Base-by-base conservation (phyloP, 2,113 vertebrate genomes). In the Triplophysa dalaica region DNA sequence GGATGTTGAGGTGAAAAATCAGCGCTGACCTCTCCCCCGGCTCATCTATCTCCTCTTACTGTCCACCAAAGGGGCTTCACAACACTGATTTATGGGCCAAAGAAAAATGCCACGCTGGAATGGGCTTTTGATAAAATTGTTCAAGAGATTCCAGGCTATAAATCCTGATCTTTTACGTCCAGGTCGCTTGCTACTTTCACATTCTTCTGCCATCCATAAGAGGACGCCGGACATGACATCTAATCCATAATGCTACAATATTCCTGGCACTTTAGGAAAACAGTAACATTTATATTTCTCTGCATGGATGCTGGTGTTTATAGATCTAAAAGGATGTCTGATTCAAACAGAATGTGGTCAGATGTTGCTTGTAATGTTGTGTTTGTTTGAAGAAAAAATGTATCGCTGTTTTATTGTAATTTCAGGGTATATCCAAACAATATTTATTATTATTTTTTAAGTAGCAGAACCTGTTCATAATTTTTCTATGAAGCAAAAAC, bases 91-190 rank as follows among this genome's bases (percentile, higher is more conserved):
- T 99, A 98, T 98, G 95, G 92, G 93, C 93, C 94, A 95, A 97
- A 96, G 76, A 79, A 92, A 93, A 98, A 97, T 96, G 94, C 94
- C 93, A 98, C 93, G 93, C 94, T 92, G 95, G 97, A 98, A 98
- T 98, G 95, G 96, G 96, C 96, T 97, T 99, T 98, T 99, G 97
- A 99, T 98, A 98, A 98, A 99, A 99, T 98, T 98, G 96, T 98
- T 97, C 94, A 94, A 96, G 95, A 96, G 97, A 97, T 98, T 96
- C 94, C 92, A 92, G 90, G 95, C 95, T 93, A 98, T 99, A 98
- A 98, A 99, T 99, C 94, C 94, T 96, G 94, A 96, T 98, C 96
- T 95, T 84, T 96, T 96, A 94, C 94, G 95, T 93, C 93, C 94
- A 95, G 94, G 93, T 94, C 93, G 91, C 94, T 87, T 88, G 93